Evolutionary conservation across 2,797 vertebrate species (phyloP).

Genomic region (Semaprochilodus insignis): DNA sequence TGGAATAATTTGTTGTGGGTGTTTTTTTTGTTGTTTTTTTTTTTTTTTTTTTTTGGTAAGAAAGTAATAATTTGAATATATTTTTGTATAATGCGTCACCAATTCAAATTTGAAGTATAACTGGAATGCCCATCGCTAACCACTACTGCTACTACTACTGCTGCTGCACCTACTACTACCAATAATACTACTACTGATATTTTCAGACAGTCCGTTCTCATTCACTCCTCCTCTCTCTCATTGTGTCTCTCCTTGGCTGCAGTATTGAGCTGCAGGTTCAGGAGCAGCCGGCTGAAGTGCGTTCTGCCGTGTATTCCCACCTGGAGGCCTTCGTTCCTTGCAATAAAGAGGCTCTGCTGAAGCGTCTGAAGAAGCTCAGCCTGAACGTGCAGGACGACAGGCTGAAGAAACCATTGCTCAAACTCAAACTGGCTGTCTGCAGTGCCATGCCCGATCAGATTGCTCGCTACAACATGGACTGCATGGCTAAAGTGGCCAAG

Average conservation of each 20-base stretch:
- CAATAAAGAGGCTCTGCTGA: conserved; percentile 95
- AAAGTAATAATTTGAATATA: too few species aligned
- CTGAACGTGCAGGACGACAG: conserved; percentile 97
- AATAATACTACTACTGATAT: too few species aligned
- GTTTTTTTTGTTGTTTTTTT: too few species aligned
- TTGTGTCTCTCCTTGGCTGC: conserved; percentile 28
- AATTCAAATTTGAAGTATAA: too few species aligned
- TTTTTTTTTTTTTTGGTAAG: too few species aligned
- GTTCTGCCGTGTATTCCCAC: conserved; percentile 89
- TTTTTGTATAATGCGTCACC: too few species aligned
- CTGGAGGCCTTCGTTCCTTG: conserved; percentile 97
- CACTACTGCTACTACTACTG: too few species aligned
- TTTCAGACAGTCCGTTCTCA: not conserved
- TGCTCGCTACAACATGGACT: conserved; percentile 95
- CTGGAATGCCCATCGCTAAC: too few species aligned
- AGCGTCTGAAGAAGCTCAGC: conserved; percentile 95
- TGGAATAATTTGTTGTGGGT: too few species aligned
- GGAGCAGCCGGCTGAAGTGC: conserved; percentile 86
- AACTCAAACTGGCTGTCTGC: conserved; percentile 94
- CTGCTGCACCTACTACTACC: too few species aligned
- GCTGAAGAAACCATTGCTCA: conserved; percentile 90
- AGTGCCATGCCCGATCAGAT: conserved; percentile 96
- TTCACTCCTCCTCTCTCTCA: not conserved
- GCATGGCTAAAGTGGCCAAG: conserved; percentile 94
- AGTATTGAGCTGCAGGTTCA: conserved; percentile 97